Conservation (phyloP, 2,888 invertebrate species). For the Leucophenga montana region DNA sequence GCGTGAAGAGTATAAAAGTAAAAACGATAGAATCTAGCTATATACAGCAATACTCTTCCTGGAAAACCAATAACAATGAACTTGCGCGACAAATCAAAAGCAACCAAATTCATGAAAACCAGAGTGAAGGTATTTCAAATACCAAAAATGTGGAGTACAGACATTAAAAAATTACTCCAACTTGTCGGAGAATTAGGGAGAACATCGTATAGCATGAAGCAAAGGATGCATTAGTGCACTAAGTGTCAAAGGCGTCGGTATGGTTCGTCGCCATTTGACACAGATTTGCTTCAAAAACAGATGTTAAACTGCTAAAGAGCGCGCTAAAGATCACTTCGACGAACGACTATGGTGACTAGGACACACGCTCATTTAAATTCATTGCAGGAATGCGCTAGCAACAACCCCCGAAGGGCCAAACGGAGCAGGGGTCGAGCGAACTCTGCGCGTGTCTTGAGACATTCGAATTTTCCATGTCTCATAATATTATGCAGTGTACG, state of each 20-base stretch:
- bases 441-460: slow-evolving; percentile 16
- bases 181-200: not conserved
- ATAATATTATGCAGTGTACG: slow-evolving; percentile 9
- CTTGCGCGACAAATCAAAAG: slow-evolving; percentile 18
- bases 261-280: slow-evolving; percentile 46
- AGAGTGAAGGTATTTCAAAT: slow-evolving; percentile 14
- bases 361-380: not conserved
- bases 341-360: not conserved
- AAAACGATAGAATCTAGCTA: slow-evolving; percentile 27
- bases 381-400: not conserved
- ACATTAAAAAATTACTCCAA: slow-evolving; percentile 37
- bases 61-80: too few relatives aligned
- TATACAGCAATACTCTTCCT: too few relatives aligned
- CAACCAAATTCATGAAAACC: slow-evolving; percentile 27
- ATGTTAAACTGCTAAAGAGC: slow-evolving; percentile 54
- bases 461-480: slow-evolving; percentile 2
- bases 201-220: not conserved
- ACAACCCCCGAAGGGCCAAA: not conserved
- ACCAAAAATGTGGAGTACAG: slow-evolving; percentile 10
- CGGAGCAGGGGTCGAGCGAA: not conserved
- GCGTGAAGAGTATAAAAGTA: slow-evolving; percentile 16
- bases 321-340: slow-evolving; percentile 37
- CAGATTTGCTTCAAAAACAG: slow-evolving; percentile 55
- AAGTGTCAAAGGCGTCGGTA: slow-evolving; percentile 17
- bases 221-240: not conserved